Conservation (phyloP, 2,888 invertebrate species). For the Melinopterus prodromus region DNA sequence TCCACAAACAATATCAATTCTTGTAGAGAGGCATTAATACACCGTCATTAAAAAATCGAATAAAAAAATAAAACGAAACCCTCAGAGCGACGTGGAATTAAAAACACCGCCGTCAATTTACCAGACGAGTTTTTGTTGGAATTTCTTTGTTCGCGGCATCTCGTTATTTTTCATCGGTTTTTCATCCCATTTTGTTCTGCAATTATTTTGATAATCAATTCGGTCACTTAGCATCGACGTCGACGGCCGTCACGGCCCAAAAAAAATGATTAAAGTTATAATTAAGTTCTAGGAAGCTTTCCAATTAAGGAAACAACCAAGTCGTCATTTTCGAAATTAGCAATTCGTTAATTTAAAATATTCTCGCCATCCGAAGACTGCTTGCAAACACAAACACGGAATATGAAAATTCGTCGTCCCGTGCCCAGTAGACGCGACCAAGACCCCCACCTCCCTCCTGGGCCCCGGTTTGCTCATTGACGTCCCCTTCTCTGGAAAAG, state of each 20-base stretch:
- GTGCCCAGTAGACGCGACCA: too few species aligned
- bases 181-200: constrained; percentile 4
- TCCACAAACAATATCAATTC: not conserved
- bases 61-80: not conserved
- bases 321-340: constrained; percentile 15
- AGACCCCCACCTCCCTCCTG: not conserved
- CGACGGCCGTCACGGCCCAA: not conserved
- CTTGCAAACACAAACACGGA: constrained; percentile 12
- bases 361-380: not conserved
- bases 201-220: constrained; percentile 4
- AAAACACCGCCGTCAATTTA: not conserved
- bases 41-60: not conserved
- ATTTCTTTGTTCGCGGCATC: not conserved
- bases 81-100: not conserved
- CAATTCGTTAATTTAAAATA: constrained; percentile 15
- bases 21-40: not conserved
- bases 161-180: not conserved
- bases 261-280: constrained; percentile 27
- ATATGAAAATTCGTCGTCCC: constrained; percentile 21
- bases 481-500: constrained; percentile 16
- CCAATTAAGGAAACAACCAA: constrained; percentile 22
- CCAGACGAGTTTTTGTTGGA: not conserved
- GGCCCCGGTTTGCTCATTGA: not conserved
- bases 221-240: not conserved
- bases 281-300: constrained; percentile 19